Conservation (phyloP, 2,888 invertebrate genomes). For the Gerris lacustris region DNA sequence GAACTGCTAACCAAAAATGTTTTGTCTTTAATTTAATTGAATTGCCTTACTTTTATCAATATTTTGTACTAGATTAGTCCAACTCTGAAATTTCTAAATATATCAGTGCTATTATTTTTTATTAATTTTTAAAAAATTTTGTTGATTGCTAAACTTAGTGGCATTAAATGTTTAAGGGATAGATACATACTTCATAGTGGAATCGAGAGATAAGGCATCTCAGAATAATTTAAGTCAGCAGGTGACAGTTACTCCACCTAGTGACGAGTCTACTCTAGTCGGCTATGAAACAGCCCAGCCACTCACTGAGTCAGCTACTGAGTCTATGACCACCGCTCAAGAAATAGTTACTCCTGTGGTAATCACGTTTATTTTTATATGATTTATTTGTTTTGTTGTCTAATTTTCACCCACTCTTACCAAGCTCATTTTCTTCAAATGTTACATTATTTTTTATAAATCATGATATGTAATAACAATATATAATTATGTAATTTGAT, state of each 20-base stretch:
- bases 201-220: slow-evolving; percentile 42
- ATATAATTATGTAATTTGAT: too few species aligned
- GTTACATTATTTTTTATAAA: too few species aligned
- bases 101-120: neutral
- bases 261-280: slow-evolving; percentile 16
- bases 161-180: slow-evolving; percentile 45
- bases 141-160: too few species aligned
- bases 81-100: neutral
- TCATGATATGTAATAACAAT: too few species aligned
- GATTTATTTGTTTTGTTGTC: too few species aligned
- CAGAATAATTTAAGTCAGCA: slow-evolving; percentile 16
- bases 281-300: slow-evolving; percentile 23
- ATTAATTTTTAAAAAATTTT: too few species aligned
- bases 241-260: slow-evolving; percentile 16
- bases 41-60: neutral
- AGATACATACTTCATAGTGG: slow-evolving; percentile 76
- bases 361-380: too few species aligned
- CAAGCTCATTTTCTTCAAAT: too few species aligned
- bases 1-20: slow-evolving; percentile 14
- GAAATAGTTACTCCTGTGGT: neutral
- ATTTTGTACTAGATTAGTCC: slow-evolving; percentile 3
- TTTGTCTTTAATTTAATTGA: slow-evolving; percentile 11
- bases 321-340: slow-evolving; percentile 34
- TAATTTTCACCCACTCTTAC: too few species aligned
- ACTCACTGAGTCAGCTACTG: slow-evolving; percentile 15